These are phyloP conservation scores for Thecophora atra DNA, from an alignment of 2,888 invertebrate genomes.

Conservation along the genomic window DNA sequence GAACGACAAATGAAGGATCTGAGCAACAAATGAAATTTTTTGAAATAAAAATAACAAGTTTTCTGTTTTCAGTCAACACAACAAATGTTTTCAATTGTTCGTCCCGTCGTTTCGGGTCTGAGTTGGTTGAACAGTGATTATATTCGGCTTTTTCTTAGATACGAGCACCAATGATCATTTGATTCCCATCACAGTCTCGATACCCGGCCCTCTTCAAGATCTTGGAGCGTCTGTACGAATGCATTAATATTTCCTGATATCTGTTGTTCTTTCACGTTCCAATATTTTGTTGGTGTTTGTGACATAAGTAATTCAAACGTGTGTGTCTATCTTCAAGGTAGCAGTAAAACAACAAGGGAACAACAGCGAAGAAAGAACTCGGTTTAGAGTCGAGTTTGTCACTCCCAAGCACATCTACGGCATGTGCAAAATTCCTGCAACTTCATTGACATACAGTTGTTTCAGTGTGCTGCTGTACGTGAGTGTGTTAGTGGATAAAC, in stretches of 20 bases:
- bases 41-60: too few species aligned
- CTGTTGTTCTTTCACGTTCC: too few species aligned
- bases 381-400: constrained; percentile 13
- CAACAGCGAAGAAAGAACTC: too few species aligned
- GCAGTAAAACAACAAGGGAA: neutral
- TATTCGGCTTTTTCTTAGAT: constrained; percentile 8
- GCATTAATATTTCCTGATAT: too few species aligned
- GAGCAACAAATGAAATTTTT: too few species aligned
- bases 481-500: constrained; percentile 20
- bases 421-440: constrained; percentile 25
- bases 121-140: constrained; percentile 16
- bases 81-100: too few species aligned
- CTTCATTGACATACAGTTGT: constrained; percentile 10
- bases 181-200: neutral
- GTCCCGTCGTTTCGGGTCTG: neutral
- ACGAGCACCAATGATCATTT: constrained; percentile 4
- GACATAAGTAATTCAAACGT: too few species aligned
- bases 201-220: too few species aligned
- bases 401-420: constrained; percentile 7
- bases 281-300: too few species aligned
- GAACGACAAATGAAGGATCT: too few species aligned
- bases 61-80: constrained; percentile 12
- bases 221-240: too few species aligned
- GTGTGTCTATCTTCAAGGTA: too few species aligned
- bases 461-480: neutral